These are phyloP conservation scores for Drosophila anomalata DNA, from an alignment of 2,888 invertebrate genomes.

Conservation along the genomic window DNA sequence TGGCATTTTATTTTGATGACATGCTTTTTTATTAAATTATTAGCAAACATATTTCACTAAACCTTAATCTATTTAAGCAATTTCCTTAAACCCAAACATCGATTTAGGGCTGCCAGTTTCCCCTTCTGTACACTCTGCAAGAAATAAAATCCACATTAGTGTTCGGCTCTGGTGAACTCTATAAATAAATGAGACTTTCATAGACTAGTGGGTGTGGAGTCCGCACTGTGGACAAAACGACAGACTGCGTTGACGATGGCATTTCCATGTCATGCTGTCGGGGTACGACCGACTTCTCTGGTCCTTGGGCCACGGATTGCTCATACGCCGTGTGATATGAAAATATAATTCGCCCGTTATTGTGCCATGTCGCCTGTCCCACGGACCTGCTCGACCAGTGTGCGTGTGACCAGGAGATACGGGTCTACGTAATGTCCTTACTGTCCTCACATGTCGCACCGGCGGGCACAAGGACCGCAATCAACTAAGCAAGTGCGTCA, in stretches of 20 bases:
- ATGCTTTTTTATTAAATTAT: no score
- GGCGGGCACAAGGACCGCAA: conserved; percentile 40
- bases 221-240: conserved; percentile 28
- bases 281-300: background rate
- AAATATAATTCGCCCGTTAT: conserved; percentile 67
- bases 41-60: no score
- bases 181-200: conserved; percentile 61
- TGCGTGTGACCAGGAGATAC: conserved; percentile 55
- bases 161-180: conserved; percentile 32
- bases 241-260: conserved; percentile 41
- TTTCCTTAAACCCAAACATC: background rate
- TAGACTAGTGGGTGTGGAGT: conserved; percentile 7
- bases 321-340: conserved; percentile 56
- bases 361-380: conserved; percentile 37
- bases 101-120: conserved; percentile 16
- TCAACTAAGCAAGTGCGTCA: conserved; percentile 54
- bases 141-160: conserved; percentile 59
- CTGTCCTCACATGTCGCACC: background rate
- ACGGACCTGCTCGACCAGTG: conserved; percentile 3
- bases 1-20: no score
- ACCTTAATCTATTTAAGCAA: no score
- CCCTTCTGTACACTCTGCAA: conserved; percentile 28
- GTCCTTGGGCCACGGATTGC: conserved; percentile 37
- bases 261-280: conserved; percentile 46
- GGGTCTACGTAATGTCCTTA: conserved; percentile 5